Evolutionary conservation across 2,113 vertebrate genomes (phyloP).

Genomic region (Tenebrosternarchus preto): DNA sequence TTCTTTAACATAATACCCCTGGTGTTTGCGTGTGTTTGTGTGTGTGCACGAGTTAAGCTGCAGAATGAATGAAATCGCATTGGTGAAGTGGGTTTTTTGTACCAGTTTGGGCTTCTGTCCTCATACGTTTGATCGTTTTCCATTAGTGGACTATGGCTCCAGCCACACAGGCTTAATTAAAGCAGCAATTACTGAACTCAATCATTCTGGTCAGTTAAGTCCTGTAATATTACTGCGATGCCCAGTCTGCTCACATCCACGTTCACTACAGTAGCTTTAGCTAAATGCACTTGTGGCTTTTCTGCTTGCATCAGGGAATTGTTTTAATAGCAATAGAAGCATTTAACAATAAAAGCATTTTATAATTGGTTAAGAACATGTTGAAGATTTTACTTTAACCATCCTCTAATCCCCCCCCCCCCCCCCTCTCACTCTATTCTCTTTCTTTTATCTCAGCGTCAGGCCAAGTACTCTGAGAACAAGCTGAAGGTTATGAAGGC

Average conservation of each 20-base stretch:
- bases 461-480: constrained; percentile 98
- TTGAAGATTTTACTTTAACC: background rate
- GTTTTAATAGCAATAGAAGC: too few species aligned
- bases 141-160: constrained; percentile 1
- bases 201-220: too few species aligned
- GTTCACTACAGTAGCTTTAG: background rate
- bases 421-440: background rate
- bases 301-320: background rate
- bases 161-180: too few species aligned
- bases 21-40: background rate
- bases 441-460: constrained; percentile 76
- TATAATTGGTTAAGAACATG: constrained; percentile 4
- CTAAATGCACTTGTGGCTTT: background rate
- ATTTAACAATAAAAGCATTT: constrained; percentile 29
- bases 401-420: background rate
- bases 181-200: too few species aligned
- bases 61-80: background rate
- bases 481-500: constrained; percentile 98
- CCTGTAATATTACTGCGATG: too few species aligned
- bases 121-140: background rate
- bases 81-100: background rate
- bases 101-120: background rate
- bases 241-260: too few species aligned
- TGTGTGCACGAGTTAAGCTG: background rate
- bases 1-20: background rate